Evolutionary conservation across 30 jellyfish, hydroid and myxozoan genomes (phyloP), one percentile per base, ranked within the genome.

Genomic region (Cassiopea andromeda): DNA sequence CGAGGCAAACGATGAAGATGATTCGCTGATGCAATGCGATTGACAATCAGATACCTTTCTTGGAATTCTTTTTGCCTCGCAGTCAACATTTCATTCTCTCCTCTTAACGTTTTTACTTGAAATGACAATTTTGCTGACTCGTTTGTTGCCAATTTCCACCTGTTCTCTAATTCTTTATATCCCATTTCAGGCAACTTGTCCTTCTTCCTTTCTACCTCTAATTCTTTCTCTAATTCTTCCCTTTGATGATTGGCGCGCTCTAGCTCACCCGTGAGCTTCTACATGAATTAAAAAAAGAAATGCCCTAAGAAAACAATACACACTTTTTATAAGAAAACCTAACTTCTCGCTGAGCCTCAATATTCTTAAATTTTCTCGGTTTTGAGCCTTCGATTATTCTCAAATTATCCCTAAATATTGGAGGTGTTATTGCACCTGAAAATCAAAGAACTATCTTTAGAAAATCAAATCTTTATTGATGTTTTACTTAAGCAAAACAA

Each of bases 11-110:
- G 45, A 66, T 2, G 27, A 7, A 4, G 75, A 16, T 2, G 45
- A 15, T 27, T 27, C 38, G 38, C 38, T 27, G 38, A 27, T 27
- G 38, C 38, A 27, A 27, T 27, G 38, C 38, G 27, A 19, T 19
- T 66, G 19, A 4, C 7, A 19, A 19, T 19, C 45, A 2, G 27
- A 47, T 1, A 94, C 98, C 96, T 90, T 48, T 94, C 98, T 54
- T 90, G 98, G 48, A 76, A 87, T 48, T 86, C 97, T 69, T 84
- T 94, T 27, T 90, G 91, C 64, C 82, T 90, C 58, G 89, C 96
- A 15, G 94, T 73, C 86, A 94, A 46, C 97, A 94, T 90, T 45
- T 90, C 97, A 74, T 94, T 94, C 73, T 94, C 98, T n/a, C 96
- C 97, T 8, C 93, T 91, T 71, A 85, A 50, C 13, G 98, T 94